Evolutionary conservation across 2,113 vertebrate species (phyloP).

Genomic region (Podilymbus podiceps): DNA sequence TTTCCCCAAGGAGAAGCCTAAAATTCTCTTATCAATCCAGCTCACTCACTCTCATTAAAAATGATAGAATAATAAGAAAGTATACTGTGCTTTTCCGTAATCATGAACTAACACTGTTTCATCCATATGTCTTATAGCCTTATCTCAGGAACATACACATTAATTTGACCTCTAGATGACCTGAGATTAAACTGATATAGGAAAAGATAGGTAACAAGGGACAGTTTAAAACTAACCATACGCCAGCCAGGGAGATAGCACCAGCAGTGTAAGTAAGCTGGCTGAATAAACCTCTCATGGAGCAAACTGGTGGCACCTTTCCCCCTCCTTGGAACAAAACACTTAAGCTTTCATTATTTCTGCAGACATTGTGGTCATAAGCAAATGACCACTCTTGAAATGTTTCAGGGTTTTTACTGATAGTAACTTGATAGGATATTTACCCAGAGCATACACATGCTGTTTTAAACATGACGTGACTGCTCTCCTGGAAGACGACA

Average conservation of each 20-base stretch:
- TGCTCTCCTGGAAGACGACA: neutral
- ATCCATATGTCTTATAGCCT: neutral
- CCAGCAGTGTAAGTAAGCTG: neutral
- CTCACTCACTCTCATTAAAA: neutral
- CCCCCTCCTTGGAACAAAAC: neutral
- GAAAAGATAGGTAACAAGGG: neutral
- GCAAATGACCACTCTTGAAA: neutral
- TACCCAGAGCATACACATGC: neutral
- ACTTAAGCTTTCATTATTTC: neutral
- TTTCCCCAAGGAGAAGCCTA: neutral
- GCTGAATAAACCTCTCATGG: neutral
- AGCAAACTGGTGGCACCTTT: neutral
- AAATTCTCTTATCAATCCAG: neutral
- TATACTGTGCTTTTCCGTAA: neutral
- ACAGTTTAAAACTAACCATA: neutral
- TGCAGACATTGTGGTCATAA: fast-evolving
- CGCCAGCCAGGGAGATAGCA: neutral
- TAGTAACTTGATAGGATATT: neutral
- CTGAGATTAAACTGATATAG: neutral
- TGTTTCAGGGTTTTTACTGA: neutral
- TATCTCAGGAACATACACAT: neutral
- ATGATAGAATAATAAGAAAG: neutral
- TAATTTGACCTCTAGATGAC: conserved; percentile 12
- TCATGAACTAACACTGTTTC: neutral
- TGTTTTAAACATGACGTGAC: neutral